These are phyloP conservation scores for Sigmodon hispidus DNA, from an alignment of 2,113 vertebrate species.

Conservation along the genomic window DNA sequence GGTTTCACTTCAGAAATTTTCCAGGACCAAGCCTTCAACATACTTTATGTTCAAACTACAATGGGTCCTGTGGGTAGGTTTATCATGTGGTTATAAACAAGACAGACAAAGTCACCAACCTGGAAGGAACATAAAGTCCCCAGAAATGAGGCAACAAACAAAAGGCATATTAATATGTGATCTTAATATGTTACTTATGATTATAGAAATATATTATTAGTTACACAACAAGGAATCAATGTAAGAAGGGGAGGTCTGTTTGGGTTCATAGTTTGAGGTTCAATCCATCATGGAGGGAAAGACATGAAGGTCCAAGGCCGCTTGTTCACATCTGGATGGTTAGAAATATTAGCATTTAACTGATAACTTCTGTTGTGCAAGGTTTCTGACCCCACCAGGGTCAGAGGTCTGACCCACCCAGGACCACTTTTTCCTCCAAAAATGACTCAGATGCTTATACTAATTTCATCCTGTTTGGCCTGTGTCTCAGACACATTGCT, in stretches of 20 bases:
- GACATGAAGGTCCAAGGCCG: not conserved
- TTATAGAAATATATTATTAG: not conserved
- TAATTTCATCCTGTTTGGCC: no score
- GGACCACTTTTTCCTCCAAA: no score
- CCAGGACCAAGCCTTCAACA: not conserved
- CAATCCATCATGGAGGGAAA: not conserved
- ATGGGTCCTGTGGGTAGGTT: not conserved
- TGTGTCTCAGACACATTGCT: no score
- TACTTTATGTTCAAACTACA: not conserved
- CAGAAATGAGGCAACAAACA: not conserved
- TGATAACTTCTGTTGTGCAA: no score
- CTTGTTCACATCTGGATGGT: not conserved
- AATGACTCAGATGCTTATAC: no score
- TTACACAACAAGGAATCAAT: not conserved
- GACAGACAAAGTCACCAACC: not conserved
- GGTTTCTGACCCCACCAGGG: no score
- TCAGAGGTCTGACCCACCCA: no score
- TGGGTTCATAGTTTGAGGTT: not conserved
- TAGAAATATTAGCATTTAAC: not conserved
- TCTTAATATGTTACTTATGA: not conserved
- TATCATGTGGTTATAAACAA: slow-evolving; percentile 21
- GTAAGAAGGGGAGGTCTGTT: not conserved
- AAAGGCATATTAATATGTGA: not conserved
- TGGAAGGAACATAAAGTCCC: slow-evolving; percentile 8
- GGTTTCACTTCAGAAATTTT: not conserved